phyloP scores from a whole-genome alignment of 2,888 invertebrate genomes.

The Pyrgus malvae region DNA sequence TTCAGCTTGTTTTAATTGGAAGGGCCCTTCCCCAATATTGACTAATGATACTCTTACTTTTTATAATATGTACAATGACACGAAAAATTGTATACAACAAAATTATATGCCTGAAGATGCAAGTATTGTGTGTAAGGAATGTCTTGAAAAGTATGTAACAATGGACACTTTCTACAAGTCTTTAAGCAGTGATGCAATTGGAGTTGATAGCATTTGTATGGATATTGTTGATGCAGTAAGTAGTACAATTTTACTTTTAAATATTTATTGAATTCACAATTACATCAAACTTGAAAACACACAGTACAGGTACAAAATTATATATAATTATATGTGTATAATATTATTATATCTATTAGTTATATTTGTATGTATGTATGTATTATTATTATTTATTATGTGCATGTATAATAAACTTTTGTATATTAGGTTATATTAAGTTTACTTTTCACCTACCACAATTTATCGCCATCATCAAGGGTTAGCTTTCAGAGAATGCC shows the following conservation, averaged over 20 bases:
- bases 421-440: no score
- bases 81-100: conserved; percentile 64
- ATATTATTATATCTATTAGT: no score
- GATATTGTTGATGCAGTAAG: conserved; percentile 85
- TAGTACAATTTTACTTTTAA: conserved; percentile 27
- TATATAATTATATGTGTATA: not conserved
- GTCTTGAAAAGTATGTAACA: conserved; percentile 75
- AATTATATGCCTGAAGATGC: conserved; percentile 42
- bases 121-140: conserved; percentile 75
- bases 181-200: conserved; percentile 78
- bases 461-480: no score
- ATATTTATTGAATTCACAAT: conserved; percentile 12
- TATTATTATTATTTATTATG: not conserved
- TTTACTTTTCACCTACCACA: no score
- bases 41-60: conserved; percentile 78
- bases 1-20: conserved; percentile 82
- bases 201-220: conserved; percentile 84
- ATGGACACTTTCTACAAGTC: conserved; percentile 82
- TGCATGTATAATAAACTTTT: not conserved
- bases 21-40: conserved; percentile 58
- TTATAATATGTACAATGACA: conserved; percentile 65
- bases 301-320: not conserved
- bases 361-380: no score
- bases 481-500: no score
- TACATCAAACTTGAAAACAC: conserved; percentile 1